Percentiles rank a stretch among this genome's conserved stretches.
These are phyloP conservation scores for Peromyscus nudipes DNA, from an alignment of 2,797 vertebrate species.

Conservation along the genomic window DNA sequence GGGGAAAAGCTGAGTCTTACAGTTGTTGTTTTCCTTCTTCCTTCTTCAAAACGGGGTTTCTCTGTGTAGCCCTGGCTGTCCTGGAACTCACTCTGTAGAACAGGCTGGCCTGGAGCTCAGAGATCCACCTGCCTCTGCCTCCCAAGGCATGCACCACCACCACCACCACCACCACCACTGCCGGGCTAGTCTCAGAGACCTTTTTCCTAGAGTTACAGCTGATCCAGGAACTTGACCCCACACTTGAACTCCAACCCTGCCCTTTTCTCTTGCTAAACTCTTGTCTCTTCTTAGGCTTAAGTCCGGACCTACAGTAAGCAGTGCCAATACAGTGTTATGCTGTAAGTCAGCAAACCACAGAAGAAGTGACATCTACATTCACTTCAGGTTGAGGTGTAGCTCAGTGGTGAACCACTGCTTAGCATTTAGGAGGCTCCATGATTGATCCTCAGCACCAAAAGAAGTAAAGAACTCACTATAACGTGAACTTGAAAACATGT, in stretches of 20 bases:
- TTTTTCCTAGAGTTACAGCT: not conserved
- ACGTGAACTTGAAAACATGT: conserved; percentile 16
- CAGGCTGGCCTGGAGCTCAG: not conserved
- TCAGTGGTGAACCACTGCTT: not conserved
- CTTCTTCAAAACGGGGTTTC: not conserved
- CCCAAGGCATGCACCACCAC: too few relatives aligned
- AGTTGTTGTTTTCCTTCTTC: not conserved
- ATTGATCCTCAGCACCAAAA: not conserved
- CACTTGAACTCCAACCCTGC: not conserved
- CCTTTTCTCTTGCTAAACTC: not conserved
- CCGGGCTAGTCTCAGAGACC: not conserved
- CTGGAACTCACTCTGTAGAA: not conserved
- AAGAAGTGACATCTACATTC: not conserved
- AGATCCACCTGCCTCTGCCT: too few relatives aligned
- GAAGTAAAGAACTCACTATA: not conserved
- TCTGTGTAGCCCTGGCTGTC: not conserved
- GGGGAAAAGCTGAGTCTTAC: not conserved
- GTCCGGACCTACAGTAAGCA: not conserved
- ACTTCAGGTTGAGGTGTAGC: not conserved
- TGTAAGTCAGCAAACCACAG: not conserved
- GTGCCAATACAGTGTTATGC: not conserved
- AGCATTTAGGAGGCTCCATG: not conserved
- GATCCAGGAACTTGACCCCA: not conserved
- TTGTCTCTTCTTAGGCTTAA: not conserved
- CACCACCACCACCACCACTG: too few relatives aligned